Evolutionary conservation across 1,140 invertebrate genomes (phyloP).

Genomic region (Panagrolaimus sp.): DNA sequence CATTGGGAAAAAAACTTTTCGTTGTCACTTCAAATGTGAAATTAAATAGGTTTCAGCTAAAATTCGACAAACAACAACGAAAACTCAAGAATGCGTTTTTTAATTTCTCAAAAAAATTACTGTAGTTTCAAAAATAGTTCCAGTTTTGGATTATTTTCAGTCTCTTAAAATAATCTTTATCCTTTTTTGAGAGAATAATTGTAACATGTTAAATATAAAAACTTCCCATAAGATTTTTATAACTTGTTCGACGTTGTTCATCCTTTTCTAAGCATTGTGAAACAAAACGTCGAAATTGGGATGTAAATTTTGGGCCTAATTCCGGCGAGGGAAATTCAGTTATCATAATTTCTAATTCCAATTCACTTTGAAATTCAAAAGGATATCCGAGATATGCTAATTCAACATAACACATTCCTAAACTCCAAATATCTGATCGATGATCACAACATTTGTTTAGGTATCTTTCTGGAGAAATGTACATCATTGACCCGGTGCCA

Average conservation of each 20-base stretch:
- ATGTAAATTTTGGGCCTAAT: constrained; percentile 32
- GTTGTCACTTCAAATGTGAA: too few relatives aligned
- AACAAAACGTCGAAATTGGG: constrained; percentile 39
- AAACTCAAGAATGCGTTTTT: too few relatives aligned
- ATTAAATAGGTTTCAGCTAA: too few relatives aligned
- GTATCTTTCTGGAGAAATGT: constrained; percentile 78
- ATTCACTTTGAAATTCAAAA: constrained; percentile 25
- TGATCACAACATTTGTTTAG: too few relatives aligned
- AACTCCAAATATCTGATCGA: constrained; percentile 88
- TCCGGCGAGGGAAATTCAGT: constrained; percentile 25
- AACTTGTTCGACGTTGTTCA: constrained; percentile 38
- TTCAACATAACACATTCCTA: constrained; percentile 77
- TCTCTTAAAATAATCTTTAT: too few relatives aligned
- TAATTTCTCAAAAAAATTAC: too few relatives aligned
- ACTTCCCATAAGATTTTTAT: constrained; percentile 42
- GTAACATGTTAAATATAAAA: too few relatives aligned
- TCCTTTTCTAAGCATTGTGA: constrained; percentile 40
- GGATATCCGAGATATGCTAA: constrained; percentile 37
- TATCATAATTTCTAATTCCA: constrained; percentile 39
- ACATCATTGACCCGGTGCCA: constrained; percentile 90
- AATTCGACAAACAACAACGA: too few relatives aligned
- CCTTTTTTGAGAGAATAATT: too few relatives aligned
- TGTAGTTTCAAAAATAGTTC: too few relatives aligned
- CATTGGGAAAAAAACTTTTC: too few relatives aligned
- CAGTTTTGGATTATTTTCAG: too few relatives aligned